A percentile compares a stretch with the other conserved stretches of the same genome.
phyloP scores from a whole-genome alignment of 2,113 vertebrate species.

The Vulpes vulpes region DNA sequence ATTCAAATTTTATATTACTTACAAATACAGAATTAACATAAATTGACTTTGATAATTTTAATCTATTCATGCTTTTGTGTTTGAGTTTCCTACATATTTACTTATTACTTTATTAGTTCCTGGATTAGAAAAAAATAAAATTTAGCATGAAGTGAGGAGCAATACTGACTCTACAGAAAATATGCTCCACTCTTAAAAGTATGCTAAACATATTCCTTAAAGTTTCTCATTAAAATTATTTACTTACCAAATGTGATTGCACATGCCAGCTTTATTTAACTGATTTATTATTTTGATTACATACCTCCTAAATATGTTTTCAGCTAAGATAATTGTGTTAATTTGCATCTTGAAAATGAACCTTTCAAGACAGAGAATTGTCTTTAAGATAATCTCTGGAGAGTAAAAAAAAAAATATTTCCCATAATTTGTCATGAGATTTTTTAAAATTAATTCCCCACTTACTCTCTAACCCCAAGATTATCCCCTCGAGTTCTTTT shows the following conservation, averaged over 20 bases:
- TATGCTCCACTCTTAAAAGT: conserved; percentile 61
- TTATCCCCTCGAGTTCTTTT: background rate
- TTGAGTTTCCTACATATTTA: background rate
- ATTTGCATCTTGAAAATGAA: conserved; percentile 86
- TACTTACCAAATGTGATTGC: conserved; percentile 82
- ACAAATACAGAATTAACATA: conserved; percentile 42
- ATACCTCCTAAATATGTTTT: conserved; percentile 86
- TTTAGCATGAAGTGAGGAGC: background rate
- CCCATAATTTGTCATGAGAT: conserved; percentile 61
- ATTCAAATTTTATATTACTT: background rate
- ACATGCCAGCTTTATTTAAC: conserved; percentile 82
- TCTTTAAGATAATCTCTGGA: conserved; percentile 73
- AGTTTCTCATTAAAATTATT: conserved; percentile 83
- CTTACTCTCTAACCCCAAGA: background rate
- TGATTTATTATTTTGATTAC: conserved; percentile 88
- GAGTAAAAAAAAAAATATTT: conserved; percentile 75
- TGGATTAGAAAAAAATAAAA: conserved; percentile 56
- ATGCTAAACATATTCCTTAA: conserved; percentile 68
- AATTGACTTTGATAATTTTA: conserved; percentile 20
- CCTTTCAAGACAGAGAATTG: conserved; percentile 79
- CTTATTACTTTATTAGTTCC: background rate
- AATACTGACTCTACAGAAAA: background rate
- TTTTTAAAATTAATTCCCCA: conserved; percentile 35
- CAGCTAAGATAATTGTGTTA: conserved; percentile 85
- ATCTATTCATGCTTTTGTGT: background rate